Evolutionary conservation across 2,888 invertebrate genomes (phyloP).

Genomic region (Scaptomyza flava): DNA sequence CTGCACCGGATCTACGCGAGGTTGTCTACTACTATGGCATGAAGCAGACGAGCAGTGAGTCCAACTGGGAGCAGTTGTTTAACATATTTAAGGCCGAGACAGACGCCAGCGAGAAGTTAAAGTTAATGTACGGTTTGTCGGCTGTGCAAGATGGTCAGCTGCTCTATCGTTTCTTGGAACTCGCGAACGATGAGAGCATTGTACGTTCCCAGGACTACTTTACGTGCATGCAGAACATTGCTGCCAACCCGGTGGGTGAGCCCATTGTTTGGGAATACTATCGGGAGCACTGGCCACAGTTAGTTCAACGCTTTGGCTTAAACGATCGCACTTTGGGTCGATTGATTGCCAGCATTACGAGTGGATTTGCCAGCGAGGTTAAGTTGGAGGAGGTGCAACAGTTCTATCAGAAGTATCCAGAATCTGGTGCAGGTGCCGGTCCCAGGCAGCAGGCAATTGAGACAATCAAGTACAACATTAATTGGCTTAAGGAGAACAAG

Average conservation of each 20-base stretch:
- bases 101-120: slow-evolving; percentile 91
- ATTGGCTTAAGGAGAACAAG: slow-evolving; percentile 89
- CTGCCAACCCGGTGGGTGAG: slow-evolving; percentile 90
- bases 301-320: slow-evolving; percentile 90
- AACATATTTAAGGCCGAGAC: slow-evolving; percentile 88
- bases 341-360: slow-evolving; percentile 89
- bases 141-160: slow-evolving; percentile 87
- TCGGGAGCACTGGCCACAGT: slow-evolving; percentile 89
- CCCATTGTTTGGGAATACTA: slow-evolving; percentile 93
- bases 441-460: slow-evolving; percentile 91
- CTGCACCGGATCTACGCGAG: slow-evolving; percentile 88
- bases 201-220: slow-evolving; percentile 94
- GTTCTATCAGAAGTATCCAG: slow-evolving; percentile 91
- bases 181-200: slow-evolving; percentile 89
- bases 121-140: slow-evolving; percentile 89
- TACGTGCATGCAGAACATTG: slow-evolving; percentile 87
- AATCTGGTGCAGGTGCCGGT: slow-evolving; percentile 92
- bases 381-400: slow-evolving; percentile 90
- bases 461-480: slow-evolving; percentile 90
- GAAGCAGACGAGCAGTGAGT: slow-evolving; percentile 86
- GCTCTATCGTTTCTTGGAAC: slow-evolving; percentile 87
- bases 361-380: slow-evolving; percentile 87
- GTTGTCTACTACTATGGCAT: slow-evolving; percentile 90
- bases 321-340: slow-evolving; percentile 92
- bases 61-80: slow-evolving; percentile 91